A percentile compares a stretch with the other conserved stretches of the same genome.
phyloP scores from a whole-genome alignment of 2,797 vertebrate species.

The Pantherophis alleghaniensis region DNA sequence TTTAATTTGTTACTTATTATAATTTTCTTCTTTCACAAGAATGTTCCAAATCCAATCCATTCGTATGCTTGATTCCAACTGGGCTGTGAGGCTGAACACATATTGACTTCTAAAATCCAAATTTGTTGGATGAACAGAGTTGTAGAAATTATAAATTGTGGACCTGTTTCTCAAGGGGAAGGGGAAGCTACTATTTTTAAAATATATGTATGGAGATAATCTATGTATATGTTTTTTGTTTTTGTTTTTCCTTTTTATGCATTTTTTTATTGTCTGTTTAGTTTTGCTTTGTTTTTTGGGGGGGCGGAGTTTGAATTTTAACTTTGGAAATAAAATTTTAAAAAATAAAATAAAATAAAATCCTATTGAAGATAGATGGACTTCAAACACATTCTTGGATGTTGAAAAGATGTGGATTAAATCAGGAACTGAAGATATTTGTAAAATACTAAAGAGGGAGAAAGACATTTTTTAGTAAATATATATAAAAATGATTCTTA shows the following conservation, averaged over 20 bases:
- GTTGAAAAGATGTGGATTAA: background rate
- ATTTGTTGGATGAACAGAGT: no score
- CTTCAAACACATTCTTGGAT: background rate
- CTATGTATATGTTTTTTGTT: background rate
- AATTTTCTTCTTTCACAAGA: background rate
- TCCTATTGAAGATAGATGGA: conserved; percentile 10
- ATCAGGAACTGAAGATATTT: background rate
- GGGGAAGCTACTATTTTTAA: no score
- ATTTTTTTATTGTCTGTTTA: background rate
- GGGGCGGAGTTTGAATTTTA: background rate
- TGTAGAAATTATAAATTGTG: no score
- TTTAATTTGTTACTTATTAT: background rate
- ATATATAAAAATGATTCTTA: background rate
- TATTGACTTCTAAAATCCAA: background rate
- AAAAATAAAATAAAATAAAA: background rate
- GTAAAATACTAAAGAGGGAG: background rate
- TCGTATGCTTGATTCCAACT: background rate
- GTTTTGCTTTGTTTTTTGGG: background rate
- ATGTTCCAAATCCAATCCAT: background rate
- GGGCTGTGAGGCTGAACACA: background rate
- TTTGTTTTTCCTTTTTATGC: background rate
- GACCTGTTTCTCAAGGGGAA: no score
- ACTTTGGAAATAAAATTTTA: background rate
- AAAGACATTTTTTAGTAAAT: background rate
- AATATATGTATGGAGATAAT: no score